Conservation (phyloP, 2,888 invertebrate species). For the Epirrhoe tristata region DNA sequence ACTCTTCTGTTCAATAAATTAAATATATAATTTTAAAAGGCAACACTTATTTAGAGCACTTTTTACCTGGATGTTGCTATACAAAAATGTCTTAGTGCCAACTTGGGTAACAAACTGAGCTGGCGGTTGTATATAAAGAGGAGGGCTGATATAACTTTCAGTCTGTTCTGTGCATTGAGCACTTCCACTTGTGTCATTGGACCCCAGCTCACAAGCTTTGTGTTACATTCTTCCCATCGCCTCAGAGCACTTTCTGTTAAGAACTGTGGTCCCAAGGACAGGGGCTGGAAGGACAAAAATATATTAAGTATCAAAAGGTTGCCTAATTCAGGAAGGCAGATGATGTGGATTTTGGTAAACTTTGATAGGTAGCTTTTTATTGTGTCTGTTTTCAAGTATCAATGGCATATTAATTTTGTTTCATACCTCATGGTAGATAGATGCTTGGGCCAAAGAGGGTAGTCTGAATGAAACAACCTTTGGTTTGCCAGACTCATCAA, state of each 20-base stretch:
- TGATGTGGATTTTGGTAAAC: too few species aligned
- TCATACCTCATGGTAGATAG: constrained; percentile 95
- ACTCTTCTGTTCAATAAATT: too few species aligned
- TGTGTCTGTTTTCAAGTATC: too few species aligned
- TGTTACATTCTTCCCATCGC: constrained; percentile 95
- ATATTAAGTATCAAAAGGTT: background rate
- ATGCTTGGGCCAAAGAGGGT: constrained; percentile 95
- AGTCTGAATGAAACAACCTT: constrained; percentile 94
- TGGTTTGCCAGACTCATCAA: constrained; percentile 93
- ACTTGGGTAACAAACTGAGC: constrained; percentile 91
- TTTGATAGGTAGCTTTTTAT: too few species aligned
- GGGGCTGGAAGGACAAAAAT: constrained; percentile 83
- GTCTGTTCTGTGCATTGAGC: constrained; percentile 95
- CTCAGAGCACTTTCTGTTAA: constrained; percentile 94
- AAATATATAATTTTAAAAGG: too few species aligned
- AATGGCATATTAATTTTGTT: background rate
- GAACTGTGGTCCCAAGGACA: constrained; percentile 90
- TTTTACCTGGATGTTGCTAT: constrained; percentile 91
- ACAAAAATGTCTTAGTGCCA: constrained; percentile 92
- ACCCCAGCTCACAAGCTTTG: constrained; percentile 95
- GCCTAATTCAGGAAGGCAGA: too few species aligned
- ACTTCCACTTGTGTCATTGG: constrained; percentile 95
- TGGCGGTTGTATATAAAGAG: constrained; percentile 95
- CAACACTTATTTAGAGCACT: background rate
- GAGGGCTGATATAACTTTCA: constrained; percentile 95